phyloP scores from a whole-genome alignment of 2,888 invertebrate species.

The Trisateles emortualis region DNA sequence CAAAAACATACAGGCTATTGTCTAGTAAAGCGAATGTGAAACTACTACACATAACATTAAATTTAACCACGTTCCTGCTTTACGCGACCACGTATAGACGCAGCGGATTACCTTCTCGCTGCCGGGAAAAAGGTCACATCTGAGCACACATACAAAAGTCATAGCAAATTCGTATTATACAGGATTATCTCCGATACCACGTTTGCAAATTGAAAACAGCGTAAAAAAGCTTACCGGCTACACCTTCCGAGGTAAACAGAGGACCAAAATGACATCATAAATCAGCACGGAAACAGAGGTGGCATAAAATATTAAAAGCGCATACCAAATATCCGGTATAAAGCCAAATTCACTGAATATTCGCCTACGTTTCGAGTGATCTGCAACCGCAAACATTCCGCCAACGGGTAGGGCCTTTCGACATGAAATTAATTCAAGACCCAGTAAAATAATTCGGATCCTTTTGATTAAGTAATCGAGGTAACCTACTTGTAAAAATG shows the following conservation, averaged over 20 bases:
- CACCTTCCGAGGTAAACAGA: slow-evolving; percentile 15
- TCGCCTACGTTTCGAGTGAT: slow-evolving; percentile 30
- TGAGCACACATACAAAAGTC: slow-evolving; percentile 18
- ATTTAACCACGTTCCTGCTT: slow-evolving; percentile 21
- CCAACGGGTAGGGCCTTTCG: slow-evolving; percentile 33
- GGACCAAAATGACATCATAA: slow-evolving; percentile 28
- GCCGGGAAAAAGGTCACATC: slow-evolving; percentile 23
- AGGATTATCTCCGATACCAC: slow-evolving; percentile 11
- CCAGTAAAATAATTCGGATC: slow-evolving; percentile 32
- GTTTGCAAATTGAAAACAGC: slow-evolving; percentile 15
- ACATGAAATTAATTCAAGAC: slow-evolving; percentile 45
- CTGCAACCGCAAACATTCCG: slow-evolving; percentile 41
- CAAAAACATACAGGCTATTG: too few relatives aligned
- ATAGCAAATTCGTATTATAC: slow-evolving; percentile 18
- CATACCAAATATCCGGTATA: slow-evolving; percentile 32
- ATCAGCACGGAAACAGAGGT: slow-evolving; percentile 24
- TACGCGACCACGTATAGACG: slow-evolving; percentile 18
- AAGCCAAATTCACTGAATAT: slow-evolving; percentile 44
- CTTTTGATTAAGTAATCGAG: slow-evolving; percentile 45
- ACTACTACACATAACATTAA: slow-evolving; percentile 8
- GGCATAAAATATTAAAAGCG: slow-evolving; percentile 40
- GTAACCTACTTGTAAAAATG: slow-evolving; percentile 35
- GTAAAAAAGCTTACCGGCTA: slow-evolving; percentile 5
- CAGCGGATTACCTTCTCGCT: slow-evolving; percentile 27
- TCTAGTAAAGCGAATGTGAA: background rate